These are phyloP conservation scores for Mormyrus hasselquistii DNA, from an alignment of 2,797 vertebrate genomes.

Conservation along the genomic window DNA sequence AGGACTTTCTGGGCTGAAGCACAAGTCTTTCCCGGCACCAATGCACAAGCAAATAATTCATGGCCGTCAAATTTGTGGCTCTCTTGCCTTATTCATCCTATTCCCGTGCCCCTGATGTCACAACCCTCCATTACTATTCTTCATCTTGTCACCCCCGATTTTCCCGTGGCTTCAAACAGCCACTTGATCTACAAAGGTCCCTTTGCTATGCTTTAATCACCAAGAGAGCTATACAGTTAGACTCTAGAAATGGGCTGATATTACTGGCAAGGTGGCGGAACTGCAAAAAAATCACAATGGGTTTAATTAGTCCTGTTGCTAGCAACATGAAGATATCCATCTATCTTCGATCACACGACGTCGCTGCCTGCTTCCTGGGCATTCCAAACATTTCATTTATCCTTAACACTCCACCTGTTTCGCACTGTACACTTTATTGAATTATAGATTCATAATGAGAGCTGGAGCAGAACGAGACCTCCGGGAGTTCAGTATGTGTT, in stretches of 20 bases:
- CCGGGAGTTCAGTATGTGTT: background rate
- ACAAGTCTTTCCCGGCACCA: background rate
- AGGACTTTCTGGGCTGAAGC: background rate
- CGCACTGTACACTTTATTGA: background rate
- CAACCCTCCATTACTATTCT: background rate
- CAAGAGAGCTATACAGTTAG: background rate
- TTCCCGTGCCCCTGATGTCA: background rate
- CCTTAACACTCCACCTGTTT: background rate
- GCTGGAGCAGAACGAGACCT: background rate
- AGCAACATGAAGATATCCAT: background rate
- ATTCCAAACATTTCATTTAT: background rate
- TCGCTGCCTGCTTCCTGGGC: background rate
- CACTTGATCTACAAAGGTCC: background rate
- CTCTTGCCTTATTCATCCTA: background rate
- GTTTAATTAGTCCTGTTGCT: background rate
- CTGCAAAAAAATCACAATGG: background rate
- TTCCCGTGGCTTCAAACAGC: background rate
- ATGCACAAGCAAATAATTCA: background rate
- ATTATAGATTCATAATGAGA: background rate
- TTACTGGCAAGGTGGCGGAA: background rate
- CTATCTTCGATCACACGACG: background rate
- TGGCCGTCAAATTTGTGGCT: background rate
- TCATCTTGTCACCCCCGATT: background rate
- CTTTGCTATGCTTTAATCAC: constrained; percentile 10
- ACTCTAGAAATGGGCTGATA: background rate